phyloP scores from a whole-genome alignment of 2,113 vertebrate species.

The Lonchura striata region DNA sequence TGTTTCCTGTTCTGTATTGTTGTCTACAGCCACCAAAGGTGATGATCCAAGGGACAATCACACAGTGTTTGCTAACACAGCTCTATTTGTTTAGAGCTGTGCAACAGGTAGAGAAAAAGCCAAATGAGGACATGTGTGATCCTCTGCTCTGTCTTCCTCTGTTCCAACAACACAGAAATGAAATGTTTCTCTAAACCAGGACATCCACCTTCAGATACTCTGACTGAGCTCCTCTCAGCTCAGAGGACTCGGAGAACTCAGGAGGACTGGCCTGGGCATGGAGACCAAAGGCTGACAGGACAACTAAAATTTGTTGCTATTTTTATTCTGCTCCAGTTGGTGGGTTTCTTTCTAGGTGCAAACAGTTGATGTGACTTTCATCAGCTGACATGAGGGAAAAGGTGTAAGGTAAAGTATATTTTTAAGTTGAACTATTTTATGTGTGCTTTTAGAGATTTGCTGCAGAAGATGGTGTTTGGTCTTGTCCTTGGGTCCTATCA shows the following conservation, averaged over 20 bases:
- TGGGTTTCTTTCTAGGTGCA: not conserved
- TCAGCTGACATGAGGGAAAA: not conserved
- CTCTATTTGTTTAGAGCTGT: not conserved
- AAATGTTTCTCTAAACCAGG: not conserved
- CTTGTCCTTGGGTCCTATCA: not conserved
- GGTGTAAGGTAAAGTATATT: not conserved
- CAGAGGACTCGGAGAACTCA: no score
- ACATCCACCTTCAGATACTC: not conserved
- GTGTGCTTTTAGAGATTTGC: not conserved
- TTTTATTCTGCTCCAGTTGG: not conserved
- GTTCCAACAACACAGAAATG: not conserved
- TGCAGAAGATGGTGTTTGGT: not conserved
- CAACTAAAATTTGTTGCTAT: not conserved
- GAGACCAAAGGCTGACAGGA: not conserved
- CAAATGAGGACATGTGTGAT: not conserved
- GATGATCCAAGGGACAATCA: not conserved
- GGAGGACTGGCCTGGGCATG: not conserved
- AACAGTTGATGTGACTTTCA: not conserved
- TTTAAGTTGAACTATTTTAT: not conserved
- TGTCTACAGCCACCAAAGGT: not conserved
- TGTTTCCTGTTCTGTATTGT: not conserved
- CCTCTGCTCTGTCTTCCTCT: not conserved
- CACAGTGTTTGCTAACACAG: accelerated
- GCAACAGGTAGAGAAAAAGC: not conserved
- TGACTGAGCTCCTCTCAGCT: not conserved